Evolutionary conservation across 2,113 vertebrate genomes (phyloP), one percentile per base, ranked within the genome.

Genomic region (Gobius niger): DNA sequence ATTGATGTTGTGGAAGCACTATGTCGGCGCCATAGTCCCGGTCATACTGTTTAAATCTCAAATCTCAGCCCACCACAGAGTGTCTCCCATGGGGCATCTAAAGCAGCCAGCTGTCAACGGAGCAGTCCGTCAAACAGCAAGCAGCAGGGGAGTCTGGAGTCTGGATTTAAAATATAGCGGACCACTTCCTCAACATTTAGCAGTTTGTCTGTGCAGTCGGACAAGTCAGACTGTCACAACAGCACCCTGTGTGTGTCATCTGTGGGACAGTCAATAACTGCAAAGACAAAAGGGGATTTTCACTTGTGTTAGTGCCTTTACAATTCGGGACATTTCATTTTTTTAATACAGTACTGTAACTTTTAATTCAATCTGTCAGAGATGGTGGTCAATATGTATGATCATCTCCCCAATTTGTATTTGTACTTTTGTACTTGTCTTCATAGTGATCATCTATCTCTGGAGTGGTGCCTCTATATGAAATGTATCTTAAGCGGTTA

Each of bases 41-140:
- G 44, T 46, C 60, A 46, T 63, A 63, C 60, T 63, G 61, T 19
- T 63, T 44, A 46, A 46, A 63, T 63, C 42, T 47, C 42, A 47
- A 47, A 47, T 63, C 61, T 63, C 41, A 47, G 61, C 41, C 44
- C 44, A 15, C 44, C 60, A 19, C 60, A 63, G 34, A 40, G 15
- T 63, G 9, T 47, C 16, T 47, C 44, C 61, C 44, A 8, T 14
- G 61, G 16, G 61, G 61, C 18, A 12, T 63, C 44, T 12, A 14
- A 63, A 63, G 61, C 16, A 63, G 16, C 61, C 44, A 24, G 61
- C 61, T 63, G 61, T 63, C 61, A 63, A 63, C 9, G 7, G 61
- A 63, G 61, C 44, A 47, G 61, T 63, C 44, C 15, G 44, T 63
- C 61, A 63, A 63, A 63, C n/a, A 15, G 2, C n/a, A 12, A 44